These are phyloP conservation scores for Melanaphis sacchari DNA, from an alignment of 1,140 invertebrate genomes.

Conservation along the genomic window DNA sequence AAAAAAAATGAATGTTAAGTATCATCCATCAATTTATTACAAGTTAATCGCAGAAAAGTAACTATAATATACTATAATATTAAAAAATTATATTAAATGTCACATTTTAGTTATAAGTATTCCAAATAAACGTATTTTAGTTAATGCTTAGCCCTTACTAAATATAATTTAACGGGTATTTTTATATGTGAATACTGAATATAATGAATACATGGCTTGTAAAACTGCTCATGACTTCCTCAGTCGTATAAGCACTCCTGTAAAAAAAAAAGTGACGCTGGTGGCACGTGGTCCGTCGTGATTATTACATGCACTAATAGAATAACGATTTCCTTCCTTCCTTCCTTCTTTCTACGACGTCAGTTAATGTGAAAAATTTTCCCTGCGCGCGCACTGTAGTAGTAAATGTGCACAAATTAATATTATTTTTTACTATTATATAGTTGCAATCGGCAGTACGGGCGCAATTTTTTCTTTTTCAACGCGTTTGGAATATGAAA, in stretches of 20 bases:
- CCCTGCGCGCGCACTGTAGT: not conserved
- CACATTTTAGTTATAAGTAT: too few species aligned
- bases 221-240: conserved; percentile 17
- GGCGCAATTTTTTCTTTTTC: not conserved
- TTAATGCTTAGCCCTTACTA: too few species aligned
- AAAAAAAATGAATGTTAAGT: too few species aligned
- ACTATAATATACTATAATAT: too few species aligned
- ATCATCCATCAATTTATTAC: too few species aligned
- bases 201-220: not conserved
- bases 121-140: too few species aligned
- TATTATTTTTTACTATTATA: not conserved
- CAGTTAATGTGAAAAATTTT: not conserved
- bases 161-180: not conserved
- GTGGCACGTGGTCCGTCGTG: not conserved
- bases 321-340: conserved; percentile 32
- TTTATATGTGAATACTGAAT: too few species aligned
- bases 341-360: too few species aligned
- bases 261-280: not conserved
- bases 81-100: too few species aligned
- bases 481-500: not conserved
- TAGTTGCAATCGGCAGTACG: not conserved
- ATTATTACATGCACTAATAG: conserved; percentile 20
- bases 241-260: not conserved
- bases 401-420: not conserved
- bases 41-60: too few species aligned